Evolutionary conservation across 2,888 invertebrate genomes (phyloP).

Genomic region (Ectobius pallidus): DNA sequence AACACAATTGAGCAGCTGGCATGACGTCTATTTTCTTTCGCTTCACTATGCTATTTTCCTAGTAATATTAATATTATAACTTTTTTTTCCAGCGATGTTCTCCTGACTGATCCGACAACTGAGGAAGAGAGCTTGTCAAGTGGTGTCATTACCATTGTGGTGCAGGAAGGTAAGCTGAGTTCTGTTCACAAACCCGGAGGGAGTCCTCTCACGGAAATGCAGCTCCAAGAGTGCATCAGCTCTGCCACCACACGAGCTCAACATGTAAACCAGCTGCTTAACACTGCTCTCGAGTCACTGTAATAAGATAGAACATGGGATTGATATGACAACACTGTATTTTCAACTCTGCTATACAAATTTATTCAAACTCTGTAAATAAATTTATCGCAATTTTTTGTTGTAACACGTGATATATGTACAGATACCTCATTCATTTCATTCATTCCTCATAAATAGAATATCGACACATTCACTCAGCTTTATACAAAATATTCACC

Average conservation of each 20-base stretch:
- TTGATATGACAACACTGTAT: slow-evolving; percentile 29
- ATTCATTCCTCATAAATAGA: slow-evolving; percentile 36
- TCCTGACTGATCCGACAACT: slow-evolving; percentile 79
- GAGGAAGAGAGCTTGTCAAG: slow-evolving; percentile 81
- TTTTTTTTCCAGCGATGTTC: slow-evolving; percentile 62
- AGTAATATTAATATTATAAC: slow-evolving; percentile 19
- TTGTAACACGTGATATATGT: slow-evolving; percentile 29
- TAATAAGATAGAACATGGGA: neutral
- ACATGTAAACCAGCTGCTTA: slow-evolving; percentile 58
- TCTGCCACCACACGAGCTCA: slow-evolving; percentile 65
- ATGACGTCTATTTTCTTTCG: no score
- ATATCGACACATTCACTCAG: slow-evolving; percentile 30
- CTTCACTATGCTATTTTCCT: no score
- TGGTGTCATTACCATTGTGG: slow-evolving; percentile 71
- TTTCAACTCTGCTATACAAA: slow-evolving; percentile 45
- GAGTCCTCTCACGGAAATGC: slow-evolving; percentile 62
- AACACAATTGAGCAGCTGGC: no score
- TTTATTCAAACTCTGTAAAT: slow-evolving; percentile 44
- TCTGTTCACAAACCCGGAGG: slow-evolving; percentile 77
- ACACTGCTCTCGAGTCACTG: slow-evolving; percentile 48
- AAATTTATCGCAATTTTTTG: slow-evolving; percentile 40
- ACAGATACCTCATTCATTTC: slow-evolving; percentile 1
- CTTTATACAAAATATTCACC: slow-evolving; percentile 15
- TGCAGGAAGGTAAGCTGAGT: slow-evolving; percentile 67
- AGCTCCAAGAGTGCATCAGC: slow-evolving; percentile 64